Evolutionary conservation across 2,797 vertebrate genomes (phyloP), one percentile per base, ranked within the genome.

Genomic region (Anas flavirostris): DNA sequence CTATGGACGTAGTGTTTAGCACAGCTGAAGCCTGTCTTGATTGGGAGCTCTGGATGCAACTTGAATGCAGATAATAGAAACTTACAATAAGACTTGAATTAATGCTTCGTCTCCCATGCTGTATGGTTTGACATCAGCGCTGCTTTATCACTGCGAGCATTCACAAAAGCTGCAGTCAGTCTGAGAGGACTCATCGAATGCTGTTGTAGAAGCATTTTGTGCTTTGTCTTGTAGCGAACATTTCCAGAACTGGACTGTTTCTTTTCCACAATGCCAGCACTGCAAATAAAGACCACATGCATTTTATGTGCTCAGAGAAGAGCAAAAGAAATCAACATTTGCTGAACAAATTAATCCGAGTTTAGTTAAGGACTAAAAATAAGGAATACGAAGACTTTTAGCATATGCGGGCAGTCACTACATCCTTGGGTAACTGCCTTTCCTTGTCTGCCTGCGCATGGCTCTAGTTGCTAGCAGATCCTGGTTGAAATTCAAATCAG

Each of bases 401-500:
- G 19, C 16, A 37, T 33, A 50, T n/a, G 28, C 0, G 9, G 28
- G 11, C 74, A 67, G 52, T 70, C 28, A 25, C 18, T 46, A 35
- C 17, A 14, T 69, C 37, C 83, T 64, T 88, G 68, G 18, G 74
- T 82, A 44, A 50, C 72, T 72, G 77, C 31, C 86, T 76, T 37
- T 41, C 33, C 77, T 62, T 31, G 21, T 78, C 48, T 79, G 33
- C 78, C 52, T 58, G n/a, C 52, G 39, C 35, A 69, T 37, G 70
- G 55, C 56, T 63, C 8, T 55, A 59, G 53, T 12, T 81, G 44
- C 76, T 83, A 33, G 46, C 60, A 55, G 69, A 52, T 69, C 46
- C 56, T 81, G 64, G 88, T 44, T 94, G 86, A 95, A 94, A 96
- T 93, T 94, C 93, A 91, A 55, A 94, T 91, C 72, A 75, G 78